These are phyloP conservation scores for Leucoraja erinaceus DNA, from an alignment of 2,113 vertebrate species.

Conservation along the genomic window DNA sequence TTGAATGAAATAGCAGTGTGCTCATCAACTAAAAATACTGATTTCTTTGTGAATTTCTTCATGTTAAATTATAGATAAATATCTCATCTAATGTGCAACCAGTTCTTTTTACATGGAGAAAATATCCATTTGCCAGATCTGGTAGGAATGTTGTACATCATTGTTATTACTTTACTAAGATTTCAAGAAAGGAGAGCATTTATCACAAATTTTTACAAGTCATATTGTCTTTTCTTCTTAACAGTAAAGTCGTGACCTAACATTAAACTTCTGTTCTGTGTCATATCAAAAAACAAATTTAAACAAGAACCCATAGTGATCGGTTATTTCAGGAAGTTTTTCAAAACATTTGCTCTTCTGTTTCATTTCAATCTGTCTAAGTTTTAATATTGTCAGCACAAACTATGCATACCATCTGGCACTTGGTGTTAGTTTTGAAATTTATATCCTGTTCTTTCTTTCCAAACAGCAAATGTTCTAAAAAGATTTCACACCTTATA, in stretches of 20 bases:
- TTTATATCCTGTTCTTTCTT: not conserved
- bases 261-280: slow-evolving; percentile 53
- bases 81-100: not conserved
- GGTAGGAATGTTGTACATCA: slow-evolving; percentile 38
- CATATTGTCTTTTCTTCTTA: slow-evolving; percentile 44
- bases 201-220: slow-evolving; percentile 46
- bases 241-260: slow-evolving; percentile 47
- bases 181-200: slow-evolving; percentile 43
- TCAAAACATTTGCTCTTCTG: slow-evolving; percentile 72
- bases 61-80: not conserved
- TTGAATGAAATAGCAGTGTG: not conserved
- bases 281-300: slow-evolving; percentile 56
- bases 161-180: slow-evolving; percentile 41
- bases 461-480: not conserved
- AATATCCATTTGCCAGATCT: slow-evolving; percentile 26
- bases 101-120: not conserved
- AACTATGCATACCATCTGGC: slow-evolving; percentile 25
- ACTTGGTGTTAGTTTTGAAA: slow-evolving; percentile 3
- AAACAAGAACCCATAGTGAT: slow-evolving; percentile 57
- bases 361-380: slow-evolving; percentile 71
- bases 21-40: not conserved
- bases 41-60: not conserved
- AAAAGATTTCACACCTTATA: not conserved
- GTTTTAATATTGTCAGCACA: slow-evolving; percentile 60
- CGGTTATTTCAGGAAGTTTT: slow-evolving; percentile 68